Conservation (phyloP, 2,888 invertebrate species). For the Caenorhabditis sulstoni region DNA sequence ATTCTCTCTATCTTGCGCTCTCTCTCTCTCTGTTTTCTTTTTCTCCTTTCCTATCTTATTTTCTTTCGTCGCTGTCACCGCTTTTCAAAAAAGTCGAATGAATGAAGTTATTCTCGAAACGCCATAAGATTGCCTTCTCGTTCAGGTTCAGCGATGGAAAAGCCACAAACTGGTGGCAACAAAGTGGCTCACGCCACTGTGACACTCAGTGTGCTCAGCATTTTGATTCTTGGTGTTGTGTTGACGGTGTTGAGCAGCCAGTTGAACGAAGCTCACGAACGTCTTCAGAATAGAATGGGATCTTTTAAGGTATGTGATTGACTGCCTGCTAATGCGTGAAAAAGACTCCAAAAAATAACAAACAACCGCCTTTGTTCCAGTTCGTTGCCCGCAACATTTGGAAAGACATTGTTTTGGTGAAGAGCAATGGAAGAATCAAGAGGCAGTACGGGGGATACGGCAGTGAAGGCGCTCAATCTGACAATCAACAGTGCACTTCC, state of each 20-base stretch:
- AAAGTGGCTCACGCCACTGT: slow-evolving; percentile 61
- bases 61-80: slow-evolving; percentile 9
- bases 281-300: slow-evolving; percentile 77
- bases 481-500: slow-evolving; percentile 75
- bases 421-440: slow-evolving; percentile 70
- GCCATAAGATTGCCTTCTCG: not conserved
- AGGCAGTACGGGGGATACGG: slow-evolving; percentile 72
- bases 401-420: slow-evolving; percentile 77
- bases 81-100: slow-evolving; percentile 13
- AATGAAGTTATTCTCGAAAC: slow-evolving; percentile 20
- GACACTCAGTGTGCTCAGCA: slow-evolving; percentile 71
- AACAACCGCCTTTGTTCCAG: slow-evolving; percentile 65
- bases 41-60: slow-evolving; percentile 13
- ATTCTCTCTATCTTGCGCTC: too few species aligned
- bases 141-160: slow-evolving; percentile 38
- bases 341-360: slow-evolving; percentile 11
- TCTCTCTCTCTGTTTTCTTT: too few species aligned
- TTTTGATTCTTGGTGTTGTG: slow-evolving; percentile 68
- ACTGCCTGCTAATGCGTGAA: slow-evolving; percentile 39
- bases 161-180: slow-evolving; percentile 40
- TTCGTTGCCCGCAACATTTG: slow-evolving; percentile 77
- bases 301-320: slow-evolving; percentile 72
- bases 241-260: slow-evolving; percentile 73
- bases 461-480: slow-evolving; percentile 55
- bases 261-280: slow-evolving; percentile 74